These are phyloP conservation scores for Conus ventricosus DNA, from an alignment of 1,140 invertebrate genomes.

Conservation along the genomic window DNA sequence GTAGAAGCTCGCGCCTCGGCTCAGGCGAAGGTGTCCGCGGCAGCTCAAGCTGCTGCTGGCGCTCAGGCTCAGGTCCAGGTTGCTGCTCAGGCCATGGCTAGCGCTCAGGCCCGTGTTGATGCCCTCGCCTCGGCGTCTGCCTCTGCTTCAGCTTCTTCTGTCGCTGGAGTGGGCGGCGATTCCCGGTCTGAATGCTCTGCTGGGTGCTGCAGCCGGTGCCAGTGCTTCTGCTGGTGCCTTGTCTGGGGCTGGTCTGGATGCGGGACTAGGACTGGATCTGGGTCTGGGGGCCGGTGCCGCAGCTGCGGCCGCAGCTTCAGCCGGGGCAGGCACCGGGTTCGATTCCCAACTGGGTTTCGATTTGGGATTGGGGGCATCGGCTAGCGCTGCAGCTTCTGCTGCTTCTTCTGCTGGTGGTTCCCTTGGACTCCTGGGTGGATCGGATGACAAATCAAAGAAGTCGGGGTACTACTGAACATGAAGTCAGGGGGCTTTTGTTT, in stretches of 20 bases:
- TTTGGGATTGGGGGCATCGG: neutral
- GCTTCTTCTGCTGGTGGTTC: neutral
- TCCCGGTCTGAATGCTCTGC: neutral
- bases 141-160: conserved; percentile 4
- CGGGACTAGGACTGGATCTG: neutral
- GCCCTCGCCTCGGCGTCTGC: neutral
- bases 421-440: neutral
- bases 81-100: neutral
- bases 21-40: neutral
- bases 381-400: conserved; percentile 3
- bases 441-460: neutral
- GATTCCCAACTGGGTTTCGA: neutral
- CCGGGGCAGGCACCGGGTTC: neutral
- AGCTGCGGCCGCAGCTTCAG: neutral
- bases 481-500: too few species aligned
- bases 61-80: neutral
- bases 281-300: neutral
- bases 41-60: neutral
- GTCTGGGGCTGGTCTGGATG: neutral
- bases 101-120: conserved; percentile 14
- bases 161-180: neutral
- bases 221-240: neutral
- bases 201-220: neutral
- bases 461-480: neutral
- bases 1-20: neutral